Percentiles rank a stretch among this genome's conserved stretches.
Evolutionary conservation across 1,140 invertebrate species (phyloP).

Genomic region (Periplaneta americana): DNA sequence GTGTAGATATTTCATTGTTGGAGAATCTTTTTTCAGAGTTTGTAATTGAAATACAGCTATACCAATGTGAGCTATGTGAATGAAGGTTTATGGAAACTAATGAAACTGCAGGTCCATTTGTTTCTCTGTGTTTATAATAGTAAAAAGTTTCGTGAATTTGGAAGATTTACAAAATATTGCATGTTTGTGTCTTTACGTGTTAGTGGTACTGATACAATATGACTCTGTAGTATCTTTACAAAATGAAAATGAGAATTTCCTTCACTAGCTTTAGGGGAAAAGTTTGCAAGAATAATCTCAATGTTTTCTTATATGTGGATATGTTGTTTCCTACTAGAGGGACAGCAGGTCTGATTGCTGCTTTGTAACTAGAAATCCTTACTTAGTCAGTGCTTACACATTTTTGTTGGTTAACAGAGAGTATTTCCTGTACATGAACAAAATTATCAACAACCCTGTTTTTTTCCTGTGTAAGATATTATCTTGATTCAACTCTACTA

Average conservation of each 20-base stretch:
- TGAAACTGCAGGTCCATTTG: background rate
- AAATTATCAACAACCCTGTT: background rate
- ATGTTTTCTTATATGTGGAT: background rate
- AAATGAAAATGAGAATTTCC: background rate
- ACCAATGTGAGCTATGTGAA: background rate
- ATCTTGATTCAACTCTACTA: conserved; percentile 9
- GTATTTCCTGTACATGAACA: background rate
- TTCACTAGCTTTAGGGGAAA: background rate
- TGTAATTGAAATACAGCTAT: background rate
- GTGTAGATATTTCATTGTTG: background rate
- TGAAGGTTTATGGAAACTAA: background rate
- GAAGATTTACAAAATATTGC: background rate
- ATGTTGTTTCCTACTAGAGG: background rate
- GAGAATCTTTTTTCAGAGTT: background rate
- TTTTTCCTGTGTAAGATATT: background rate
- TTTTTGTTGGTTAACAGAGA: background rate
- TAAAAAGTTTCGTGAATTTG: background rate
- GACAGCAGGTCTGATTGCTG: background rate
- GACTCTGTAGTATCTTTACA: background rate
- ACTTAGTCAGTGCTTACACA: background rate
- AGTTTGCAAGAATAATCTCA: background rate
- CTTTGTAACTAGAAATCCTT: background rate
- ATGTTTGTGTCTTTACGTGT: background rate
- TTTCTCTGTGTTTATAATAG: background rate
- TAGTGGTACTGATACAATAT: background rate